Conservation (phyloP, 2,113 vertebrate genomes). For the Ophiodon elongatus region DNA sequence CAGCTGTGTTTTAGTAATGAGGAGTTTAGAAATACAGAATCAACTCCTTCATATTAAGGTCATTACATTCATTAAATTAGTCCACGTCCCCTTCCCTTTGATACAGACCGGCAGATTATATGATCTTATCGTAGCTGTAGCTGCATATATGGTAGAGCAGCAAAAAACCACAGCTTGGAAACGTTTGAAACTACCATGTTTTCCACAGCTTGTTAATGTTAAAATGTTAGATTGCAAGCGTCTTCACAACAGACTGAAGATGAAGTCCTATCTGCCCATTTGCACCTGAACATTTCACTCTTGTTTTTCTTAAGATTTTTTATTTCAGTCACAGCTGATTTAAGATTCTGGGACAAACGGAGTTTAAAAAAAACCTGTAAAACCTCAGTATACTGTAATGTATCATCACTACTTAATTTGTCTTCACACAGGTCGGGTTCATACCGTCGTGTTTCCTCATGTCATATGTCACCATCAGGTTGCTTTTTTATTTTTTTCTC, state of each 20-base stretch:
- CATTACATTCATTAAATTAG: neutral
- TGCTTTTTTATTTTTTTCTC: neutral
- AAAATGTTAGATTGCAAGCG: neutral
- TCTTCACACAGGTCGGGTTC: neutral
- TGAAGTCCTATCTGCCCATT: neutral
- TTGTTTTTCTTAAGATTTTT: too few species aligned
- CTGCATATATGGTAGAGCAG: neutral
- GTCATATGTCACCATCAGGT: neutral
- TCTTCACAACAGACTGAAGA: neutral
- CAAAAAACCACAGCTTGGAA: neutral
- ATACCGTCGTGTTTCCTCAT: neutral
- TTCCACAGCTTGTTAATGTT: too few species aligned
- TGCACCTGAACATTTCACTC: neutral
- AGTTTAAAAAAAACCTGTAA: neutral
- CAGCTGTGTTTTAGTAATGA: too few species aligned
- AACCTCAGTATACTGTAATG: neutral
- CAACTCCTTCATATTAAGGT: too few species aligned
- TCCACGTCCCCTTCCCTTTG: neutral
- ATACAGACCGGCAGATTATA: neutral
- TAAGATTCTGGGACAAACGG: neutral
- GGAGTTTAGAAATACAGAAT: too few species aligned
- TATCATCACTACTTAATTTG: neutral
- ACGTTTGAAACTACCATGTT: too few species aligned
- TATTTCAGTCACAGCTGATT: too few species aligned
- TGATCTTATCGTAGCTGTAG: neutral